phyloP scores from a whole-genome alignment of 2,113 vertebrate genomes.

The Sus scrofa region T2T-Sscrofa CM000818.6:15622001-15622500 shows the following conservation, averaged over 20 bases:
- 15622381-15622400: neutral
- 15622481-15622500: neutral
- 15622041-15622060: too few relatives aligned
- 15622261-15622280: slow-evolving; percentile 36
- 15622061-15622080: too few relatives aligned
- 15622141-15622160: neutral
- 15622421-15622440: slow-evolving; percentile 1
- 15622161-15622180: slow-evolving; percentile 37
- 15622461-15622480: neutral
- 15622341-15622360: neutral
- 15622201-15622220: slow-evolving; percentile 3
- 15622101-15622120: neutral
- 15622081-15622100: too few relatives aligned
- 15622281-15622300: neutral
- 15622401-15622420: neutral
- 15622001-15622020: too few relatives aligned
- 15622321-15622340: neutral
- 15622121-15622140: neutral
- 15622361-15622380: neutral
- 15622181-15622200: neutral
- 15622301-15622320: neutral
- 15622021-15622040: too few relatives aligned
- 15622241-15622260: neutral
- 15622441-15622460: neutral
- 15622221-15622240: neutral